phyloP scores from a whole-genome alignment of 2,113 vertebrate species.

The Clupea harengus region DNA sequence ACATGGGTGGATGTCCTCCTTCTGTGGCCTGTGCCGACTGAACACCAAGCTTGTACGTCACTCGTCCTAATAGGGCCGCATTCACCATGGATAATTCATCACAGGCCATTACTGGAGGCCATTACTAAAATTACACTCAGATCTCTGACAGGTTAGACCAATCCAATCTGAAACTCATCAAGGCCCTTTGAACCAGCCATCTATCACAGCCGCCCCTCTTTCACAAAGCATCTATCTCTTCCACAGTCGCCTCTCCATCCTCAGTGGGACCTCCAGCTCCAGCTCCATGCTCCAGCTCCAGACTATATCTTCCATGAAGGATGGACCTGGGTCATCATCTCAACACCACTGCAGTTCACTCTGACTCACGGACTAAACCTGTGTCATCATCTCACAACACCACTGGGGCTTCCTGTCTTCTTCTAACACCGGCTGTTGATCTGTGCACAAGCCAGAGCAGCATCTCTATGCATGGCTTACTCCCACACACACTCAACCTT shows the following conservation, averaged over 20 bases:
- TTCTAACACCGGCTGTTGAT: not conserved
- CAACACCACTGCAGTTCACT: not conserved
- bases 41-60: not conserved
- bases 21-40: not conserved
- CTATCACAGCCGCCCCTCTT: not conserved
- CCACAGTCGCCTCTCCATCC: not conserved
- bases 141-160: slow-evolving; percentile 3
- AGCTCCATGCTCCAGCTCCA: not conserved
- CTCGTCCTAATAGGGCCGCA: not conserved
- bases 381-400: not conserved
- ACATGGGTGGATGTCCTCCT: not conserved
- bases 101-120: not conserved
- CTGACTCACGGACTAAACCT: not conserved
- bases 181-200: not conserved
- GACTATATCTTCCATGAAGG: not conserved
- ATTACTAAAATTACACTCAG: slow-evolving; percentile 20
- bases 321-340: no score
- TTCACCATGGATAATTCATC: not conserved
- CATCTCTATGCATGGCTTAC: not conserved
- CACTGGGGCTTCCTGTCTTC: not conserved
- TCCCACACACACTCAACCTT: not conserved
- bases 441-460: not conserved
- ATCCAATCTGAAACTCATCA: slow-evolving; percentile 19
- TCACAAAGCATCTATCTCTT: not conserved
- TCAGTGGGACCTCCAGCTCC: not conserved